Evolutionary conservation across 2,888 invertebrate species (phyloP).

Genomic region (Orthosia incerta): DNA sequence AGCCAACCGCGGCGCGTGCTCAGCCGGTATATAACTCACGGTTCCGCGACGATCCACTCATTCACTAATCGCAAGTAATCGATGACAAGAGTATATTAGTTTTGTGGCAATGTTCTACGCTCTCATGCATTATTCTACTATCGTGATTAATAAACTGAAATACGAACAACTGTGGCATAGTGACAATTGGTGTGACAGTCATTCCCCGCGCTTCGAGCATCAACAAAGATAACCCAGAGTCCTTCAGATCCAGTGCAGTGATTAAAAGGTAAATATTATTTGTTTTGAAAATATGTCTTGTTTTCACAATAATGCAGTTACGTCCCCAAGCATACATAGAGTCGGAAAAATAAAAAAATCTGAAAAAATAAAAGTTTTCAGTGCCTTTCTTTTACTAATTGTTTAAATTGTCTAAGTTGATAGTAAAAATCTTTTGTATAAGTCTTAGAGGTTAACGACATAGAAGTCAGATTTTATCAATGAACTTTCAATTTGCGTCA

Average conservation of each 20-base stretch:
- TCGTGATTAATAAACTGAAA: conserved; percentile 80
- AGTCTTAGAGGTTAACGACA: conserved; percentile 49
- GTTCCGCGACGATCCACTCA: conserved; percentile 74
- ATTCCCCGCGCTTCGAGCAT: conserved; percentile 87
- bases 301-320: conserved; percentile 39
- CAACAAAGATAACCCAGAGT: conserved; percentile 86
- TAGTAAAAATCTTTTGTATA: not conserved
- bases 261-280: conserved; percentile 87
- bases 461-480: conserved; percentile 67
- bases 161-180: conserved; percentile 90
- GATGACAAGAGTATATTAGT: conserved; percentile 85
- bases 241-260: conserved; percentile 79
- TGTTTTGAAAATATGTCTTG: conserved; percentile 66
- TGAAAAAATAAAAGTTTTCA: not conserved
- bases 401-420: not conserved
- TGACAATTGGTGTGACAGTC: conserved; percentile 89
- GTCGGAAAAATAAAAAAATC: not conserved
- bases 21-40: conserved; percentile 78
- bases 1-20: conserved; percentile 76
- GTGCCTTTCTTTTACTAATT: not conserved
- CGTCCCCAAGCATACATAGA: not conserved
- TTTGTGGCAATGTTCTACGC: conserved; percentile 89
- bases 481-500: conserved; percentile 78
- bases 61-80: conserved; percentile 84
- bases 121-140: conserved; percentile 84